Percentiles rank a stretch among this genome's conserved stretches.
phyloP scores from a whole-genome alignment of 2,113 vertebrate genomes.

The Canis aureus region DNA sequence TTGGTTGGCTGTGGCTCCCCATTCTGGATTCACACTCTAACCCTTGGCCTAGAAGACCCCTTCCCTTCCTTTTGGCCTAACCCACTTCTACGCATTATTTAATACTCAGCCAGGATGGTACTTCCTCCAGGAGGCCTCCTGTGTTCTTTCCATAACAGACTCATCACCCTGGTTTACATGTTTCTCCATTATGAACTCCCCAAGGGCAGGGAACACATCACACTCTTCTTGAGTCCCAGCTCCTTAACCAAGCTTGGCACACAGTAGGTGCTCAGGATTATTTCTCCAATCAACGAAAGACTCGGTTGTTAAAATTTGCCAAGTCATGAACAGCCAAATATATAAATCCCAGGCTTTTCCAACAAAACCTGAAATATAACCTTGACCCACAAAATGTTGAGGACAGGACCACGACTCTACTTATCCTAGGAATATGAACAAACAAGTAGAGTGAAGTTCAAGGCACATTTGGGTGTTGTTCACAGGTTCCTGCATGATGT shows the following conservation, averaged over 20 bases:
- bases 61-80: not conserved
- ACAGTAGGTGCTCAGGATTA: not conserved
- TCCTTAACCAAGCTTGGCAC: not conserved
- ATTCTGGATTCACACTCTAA: not conserved
- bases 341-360: not conserved
- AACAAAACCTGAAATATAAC: not conserved
- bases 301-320: not conserved
- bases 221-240: not conserved
- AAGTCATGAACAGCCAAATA: not conserved
- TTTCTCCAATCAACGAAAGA: not conserved
- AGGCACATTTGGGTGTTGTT: not conserved
- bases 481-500: not conserved
- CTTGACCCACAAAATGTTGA: accelerated
- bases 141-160: not conserved
- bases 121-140: not conserved
- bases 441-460: not conserved
- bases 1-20: not conserved
- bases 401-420: not conserved
- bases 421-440: not conserved
- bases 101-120: not conserved
- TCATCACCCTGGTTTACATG: not conserved
- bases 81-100: not conserved
- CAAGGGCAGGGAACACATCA: not conserved
- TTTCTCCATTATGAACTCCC: not conserved
- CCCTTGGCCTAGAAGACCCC: not conserved